Evolutionary conservation across 2,797 vertebrate species (phyloP), one percentile per base, ranked within the genome.

Genomic region (Sandelia bainsii): DNA sequence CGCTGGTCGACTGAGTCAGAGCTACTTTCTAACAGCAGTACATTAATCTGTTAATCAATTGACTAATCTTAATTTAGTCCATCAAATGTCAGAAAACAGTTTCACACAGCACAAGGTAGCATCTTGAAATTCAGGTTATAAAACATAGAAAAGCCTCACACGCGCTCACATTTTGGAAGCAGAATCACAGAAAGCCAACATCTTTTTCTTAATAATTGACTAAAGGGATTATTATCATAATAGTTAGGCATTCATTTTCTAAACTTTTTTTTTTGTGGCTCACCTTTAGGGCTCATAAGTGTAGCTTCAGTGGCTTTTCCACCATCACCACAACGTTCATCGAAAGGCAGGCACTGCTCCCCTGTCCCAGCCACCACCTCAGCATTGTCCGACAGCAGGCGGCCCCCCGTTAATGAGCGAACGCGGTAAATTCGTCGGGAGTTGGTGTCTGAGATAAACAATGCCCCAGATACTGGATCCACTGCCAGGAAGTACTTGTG

Each of bases 401-500:
- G 96, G 0, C 93, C 93, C 29, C 97, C 96, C 0, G 91, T 95
- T 57, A 99, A 94, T 10, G 96, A 96, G 80, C 96, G 97, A 56
- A 98, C 96, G 1, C 93, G 94, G 93, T 96, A 99, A 79, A 99
- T 99, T 54, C 97, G 92, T 14, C 98, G 94, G 1, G 97, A 99
- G 91, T 99, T 99, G 92, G 98, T 99, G 91, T 99, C 98, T 0
- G 98, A 99, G 84, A 99, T 95, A 46, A 95, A 99, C 68, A 99
- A 92, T 0, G 96, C 96, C 69, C 98, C 97, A 1, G 97, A 96
- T 81, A 99, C 96, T 2, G 98, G 98, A 91, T 99, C 97, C 84
- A 99, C 96, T 0, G 98, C 97, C 95, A 99, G 90, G 92, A 99
- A 99, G 93, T 99, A 99, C 92, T 99, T 99, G 86, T 99, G 98